Evolutionary conservation across 2,797 vertebrate species (phyloP), one percentile per base, ranked within the genome.

Genomic region (Bucorvus abyssinicus): DNA sequence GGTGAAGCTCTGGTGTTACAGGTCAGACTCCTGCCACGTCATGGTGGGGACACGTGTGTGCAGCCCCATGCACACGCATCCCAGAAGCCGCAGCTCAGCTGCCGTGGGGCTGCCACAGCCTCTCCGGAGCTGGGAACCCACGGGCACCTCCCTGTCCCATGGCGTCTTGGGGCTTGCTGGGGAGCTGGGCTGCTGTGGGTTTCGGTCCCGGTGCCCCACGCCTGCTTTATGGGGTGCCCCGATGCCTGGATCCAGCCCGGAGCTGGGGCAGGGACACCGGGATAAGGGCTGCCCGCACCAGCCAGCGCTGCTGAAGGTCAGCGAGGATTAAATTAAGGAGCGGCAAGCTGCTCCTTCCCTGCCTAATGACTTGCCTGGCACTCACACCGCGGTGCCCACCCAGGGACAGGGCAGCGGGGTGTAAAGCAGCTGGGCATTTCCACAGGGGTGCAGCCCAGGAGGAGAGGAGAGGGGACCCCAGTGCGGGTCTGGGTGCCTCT

Each of bases 191-290:
- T 71, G 64, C 26, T 27, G 20, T 4, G 45, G 52, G 12, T 21
- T 34, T 57, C 1, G 4, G 32, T 24, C 50, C 38, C 2, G 0
- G 22, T 53, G 52, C 17, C 61, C 44, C 47, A 30, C 4, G 3
- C 12, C 30, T 36, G 50, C 73, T 55, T 30, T 44, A 7, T 0
- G 1, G 10, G 42, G 0, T 42, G 20, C 32, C 45, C 63, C 8
- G 2, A 1, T 7, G 10, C 3, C 36, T 0, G 0, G 7, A n/a
- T 84, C 65, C 84, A 75, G 47, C 64, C 59, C 0, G 0, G 44
- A 55, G 1, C 26, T 2, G 26, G 36, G 29, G 40, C 47, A 45
- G 45, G 42, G 14, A 4, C 44, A 10, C 5, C 0, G 4, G 24
- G 38, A 3, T 2, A 15, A 76, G 42, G 11, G n/a, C 57, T 87